A percentile compares a stretch with the other conserved stretches of the same genome.
These are phyloP conservation scores for Pantala flavescens DNA, from an alignment of 1,140 invertebrate genomes.

Conservation along the genomic window DNA sequence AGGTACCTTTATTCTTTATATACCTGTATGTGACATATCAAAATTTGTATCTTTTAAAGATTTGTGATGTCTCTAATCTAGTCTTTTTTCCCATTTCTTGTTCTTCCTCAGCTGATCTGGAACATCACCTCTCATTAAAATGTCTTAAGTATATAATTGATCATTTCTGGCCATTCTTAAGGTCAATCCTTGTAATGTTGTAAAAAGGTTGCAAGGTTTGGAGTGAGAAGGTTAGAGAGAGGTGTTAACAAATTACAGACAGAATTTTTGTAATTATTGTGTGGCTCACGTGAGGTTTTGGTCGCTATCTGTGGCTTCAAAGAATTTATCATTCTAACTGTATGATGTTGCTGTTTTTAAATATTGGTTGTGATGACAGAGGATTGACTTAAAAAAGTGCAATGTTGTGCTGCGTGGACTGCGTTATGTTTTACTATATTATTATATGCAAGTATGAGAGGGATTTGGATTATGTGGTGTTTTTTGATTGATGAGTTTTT, in stretches of 20 bases:
- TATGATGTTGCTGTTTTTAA: background rate
- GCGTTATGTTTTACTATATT: slow-evolving; percentile 5
- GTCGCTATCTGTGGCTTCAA: background rate
- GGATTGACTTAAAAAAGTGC: background rate
- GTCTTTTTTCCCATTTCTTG: slow-evolving; percentile 9
- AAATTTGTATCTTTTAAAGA: slow-evolving; percentile 11
- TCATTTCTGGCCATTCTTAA: background rate
- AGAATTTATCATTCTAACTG: slow-evolving; percentile 10
- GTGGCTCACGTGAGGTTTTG: background rate
- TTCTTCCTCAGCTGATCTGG: background rate
- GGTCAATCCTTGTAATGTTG: background rate
- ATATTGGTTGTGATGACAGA: slow-evolving; percentile 9
- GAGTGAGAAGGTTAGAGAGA: background rate
- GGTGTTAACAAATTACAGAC: background rate
- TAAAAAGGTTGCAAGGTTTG: background rate
- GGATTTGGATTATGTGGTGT: slow-evolving; percentile 1
- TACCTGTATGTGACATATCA: slow-evolving; percentile 9
- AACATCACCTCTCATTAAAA: background rate
- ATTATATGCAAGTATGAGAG: slow-evolving; percentile 6
- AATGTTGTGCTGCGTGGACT: slow-evolving; percentile 3
- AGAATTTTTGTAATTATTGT: slow-evolving; percentile 4
- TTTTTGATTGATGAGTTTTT: slow-evolving; percentile 7
- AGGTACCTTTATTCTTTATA: slow-evolving; percentile 10
- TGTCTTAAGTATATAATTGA: background rate
- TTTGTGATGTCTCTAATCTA: slow-evolving; percentile 10